A percentile compares a stretch with the other conserved stretches of the same genome.
Evolutionary conservation across 1,140 invertebrate species (phyloP).

Genomic region (Chrysomallon squamiferum): DNA sequence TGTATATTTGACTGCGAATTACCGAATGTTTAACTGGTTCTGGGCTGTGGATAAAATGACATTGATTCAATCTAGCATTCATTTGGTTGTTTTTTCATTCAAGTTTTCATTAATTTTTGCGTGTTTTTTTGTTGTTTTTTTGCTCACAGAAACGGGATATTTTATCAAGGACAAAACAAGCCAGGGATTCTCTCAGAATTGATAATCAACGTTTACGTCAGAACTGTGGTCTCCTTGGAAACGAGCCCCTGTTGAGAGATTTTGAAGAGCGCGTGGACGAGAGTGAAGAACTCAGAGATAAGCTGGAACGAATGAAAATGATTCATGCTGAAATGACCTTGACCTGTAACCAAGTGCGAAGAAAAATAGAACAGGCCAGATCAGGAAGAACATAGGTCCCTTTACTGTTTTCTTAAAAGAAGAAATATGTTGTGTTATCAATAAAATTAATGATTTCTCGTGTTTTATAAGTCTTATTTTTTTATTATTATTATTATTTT

Average conservation of each 20-base stretch:
- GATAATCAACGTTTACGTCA: slow-evolving; percentile 59
- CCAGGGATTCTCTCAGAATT: slow-evolving; percentile 58
- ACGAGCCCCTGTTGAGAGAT: slow-evolving; percentile 58
- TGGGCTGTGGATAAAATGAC: no score
- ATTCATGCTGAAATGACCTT: slow-evolving; percentile 60
- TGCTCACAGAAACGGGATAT: slow-evolving; percentile 60
- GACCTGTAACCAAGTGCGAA: slow-evolving; percentile 54
- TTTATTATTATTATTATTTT: no score
- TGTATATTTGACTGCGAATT: no score
- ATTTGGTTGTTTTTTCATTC: no score
- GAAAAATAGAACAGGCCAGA: slow-evolving; percentile 59
- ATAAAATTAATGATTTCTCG: no score
- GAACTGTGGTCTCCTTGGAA: slow-evolving; percentile 62
- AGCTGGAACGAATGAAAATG: slow-evolving; percentile 57
- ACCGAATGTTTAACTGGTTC: no score
- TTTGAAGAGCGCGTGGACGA: slow-evolving; percentile 62
- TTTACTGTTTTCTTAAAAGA: no score
- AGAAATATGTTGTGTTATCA: no score
- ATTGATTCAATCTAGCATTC: no score
- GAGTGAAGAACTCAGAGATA: slow-evolving; percentile 47
- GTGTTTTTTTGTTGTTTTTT: slow-evolving; percentile 7
- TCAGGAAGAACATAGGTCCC: background rate
- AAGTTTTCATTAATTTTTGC: no score
- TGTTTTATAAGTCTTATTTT: no score
- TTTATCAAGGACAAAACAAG: slow-evolving; percentile 61